Evolutionary conservation across 2,888 invertebrate species (phyloP).

Genomic region (Cataglyphis albicans): DNA sequence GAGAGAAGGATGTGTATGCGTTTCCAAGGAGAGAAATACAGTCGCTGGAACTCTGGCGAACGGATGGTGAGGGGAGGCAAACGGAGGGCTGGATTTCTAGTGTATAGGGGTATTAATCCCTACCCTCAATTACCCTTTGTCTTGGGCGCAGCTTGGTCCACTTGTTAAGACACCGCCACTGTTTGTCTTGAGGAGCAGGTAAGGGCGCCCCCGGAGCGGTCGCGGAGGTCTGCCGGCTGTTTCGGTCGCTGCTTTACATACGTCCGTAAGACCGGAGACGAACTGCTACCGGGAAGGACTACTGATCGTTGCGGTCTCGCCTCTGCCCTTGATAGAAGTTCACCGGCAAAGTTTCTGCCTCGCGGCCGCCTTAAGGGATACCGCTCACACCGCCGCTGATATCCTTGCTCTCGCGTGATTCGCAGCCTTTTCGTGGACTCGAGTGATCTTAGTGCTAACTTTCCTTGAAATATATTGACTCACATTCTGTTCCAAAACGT

Average conservation of each 20-base stretch:
- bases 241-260: conserved; percentile 85
- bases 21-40: conserved; percentile 77
- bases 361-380: conserved; percentile 72
- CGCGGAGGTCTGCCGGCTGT: conserved; percentile 78
- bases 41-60: conserved; percentile 79
- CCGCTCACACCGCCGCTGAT: conserved; percentile 41
- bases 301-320: conserved; percentile 85
- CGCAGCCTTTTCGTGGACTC: conserved; percentile 47
- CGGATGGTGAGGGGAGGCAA: conserved; percentile 61
- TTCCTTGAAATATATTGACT: conserved; percentile 16
- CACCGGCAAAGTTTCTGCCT: conserved; percentile 71
- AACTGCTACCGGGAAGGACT: conserved; percentile 84
- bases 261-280: conserved; percentile 85
- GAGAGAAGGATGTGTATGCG: conserved; percentile 65
- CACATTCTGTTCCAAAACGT: background rate
- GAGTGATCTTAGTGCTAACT: conserved; percentile 40
- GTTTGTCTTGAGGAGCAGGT: conserved; percentile 85
- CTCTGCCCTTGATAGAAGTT: conserved; percentile 76
- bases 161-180: conserved; percentile 86
- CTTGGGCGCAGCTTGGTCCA: conserved; percentile 86
- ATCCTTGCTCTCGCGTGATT: conserved; percentile 44
- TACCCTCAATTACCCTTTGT: conserved; percentile 86
- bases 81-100: conserved; percentile 79
- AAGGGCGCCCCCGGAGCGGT: conserved; percentile 76
- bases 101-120: conserved; percentile 86